Evolutionary conservation across 92 coral and sea anemone genomes (phyloP), one percentile per base, ranked within the genome.

Genomic region (Meandrina meandrites): DNA sequence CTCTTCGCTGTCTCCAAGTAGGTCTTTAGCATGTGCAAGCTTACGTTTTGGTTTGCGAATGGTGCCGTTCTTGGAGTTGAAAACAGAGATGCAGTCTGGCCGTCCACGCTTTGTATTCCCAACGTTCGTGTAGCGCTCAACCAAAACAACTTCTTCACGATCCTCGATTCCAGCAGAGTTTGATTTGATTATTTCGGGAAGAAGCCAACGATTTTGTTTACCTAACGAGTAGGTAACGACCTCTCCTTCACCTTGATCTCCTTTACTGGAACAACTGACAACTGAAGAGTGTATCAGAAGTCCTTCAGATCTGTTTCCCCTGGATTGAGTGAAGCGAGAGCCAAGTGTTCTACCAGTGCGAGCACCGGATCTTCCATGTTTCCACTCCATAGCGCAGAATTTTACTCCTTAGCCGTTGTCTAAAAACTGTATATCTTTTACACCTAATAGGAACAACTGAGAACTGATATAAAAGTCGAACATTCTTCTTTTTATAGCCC

Each of bases 161-260:
- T 51, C 88, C 34, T 84, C 86, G 27, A 67, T 82, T 48, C 80
- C 82, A 88, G 47, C 80, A 60, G 83, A 74, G 45, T 82, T 70
- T 27, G 90, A 88, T 91, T 88, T 96, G 76, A 96, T 88, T 53
- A 91, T 42, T n/a, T 91, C 95, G 11, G 98, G 96, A 56, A 96
- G 92, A n/a, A 94, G 82, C 98, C 98, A 94, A 30, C 98, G 95
- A 90, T 93, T 96, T 15, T 94, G 98, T 50, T 94, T 96, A 30
- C 97, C 95, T 31, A 96, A 84, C 53, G 98, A 96, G 82, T 94
- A 94, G 66, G 62, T 37, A 5, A 93, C 82, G 16, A 19, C 37
- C 12, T 75, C 86, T 51, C 30, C 67, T 68, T 56, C 83, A 21
- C 9, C 27, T 58, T 78, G 60, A 42, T 27, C 50, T 14, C 79